A percentile compares a stretch with the other conserved stretches of the same genome.
phyloP scores from a whole-genome alignment of 2,888 invertebrate genomes.

The Lepeophtheirus nordmannii region DNA sequence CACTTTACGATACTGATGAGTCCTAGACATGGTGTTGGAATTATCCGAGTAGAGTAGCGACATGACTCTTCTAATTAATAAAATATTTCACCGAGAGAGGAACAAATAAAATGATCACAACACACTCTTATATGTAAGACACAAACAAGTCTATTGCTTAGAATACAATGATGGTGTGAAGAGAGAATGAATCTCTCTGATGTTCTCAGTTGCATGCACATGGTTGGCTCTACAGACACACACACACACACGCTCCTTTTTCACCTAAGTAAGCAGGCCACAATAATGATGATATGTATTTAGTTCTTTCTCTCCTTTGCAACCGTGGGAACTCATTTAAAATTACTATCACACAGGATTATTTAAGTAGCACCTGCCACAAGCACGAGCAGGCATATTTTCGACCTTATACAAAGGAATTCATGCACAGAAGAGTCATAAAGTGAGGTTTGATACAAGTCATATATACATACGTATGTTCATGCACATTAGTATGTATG shows the following conservation, averaged over 20 bases:
- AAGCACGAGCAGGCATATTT: slow-evolving; percentile 1
- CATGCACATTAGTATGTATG: no score
- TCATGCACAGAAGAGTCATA: no score
- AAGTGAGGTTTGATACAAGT: no score
- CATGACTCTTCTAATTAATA: no score
- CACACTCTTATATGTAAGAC: background rate
- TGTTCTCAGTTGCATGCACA: background rate
- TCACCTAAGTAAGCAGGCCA: slow-evolving; percentile 8
- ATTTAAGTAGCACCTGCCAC: background rate
- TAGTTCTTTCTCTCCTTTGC: slow-evolving; percentile 5
- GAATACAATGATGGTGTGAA: background rate
- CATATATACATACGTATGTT: no score
- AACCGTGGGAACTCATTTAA: slow-evolving; percentile 7
- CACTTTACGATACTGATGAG: slow-evolving; percentile 35
- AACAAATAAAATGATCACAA: no score
- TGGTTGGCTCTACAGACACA: background rate
- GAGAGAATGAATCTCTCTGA: background rate
- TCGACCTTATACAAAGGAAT: no score
- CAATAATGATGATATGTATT: background rate
- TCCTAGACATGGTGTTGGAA: background rate
- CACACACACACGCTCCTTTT: background rate
- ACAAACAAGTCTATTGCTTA: background rate
- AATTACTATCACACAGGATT: background rate
- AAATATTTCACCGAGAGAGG: no score
- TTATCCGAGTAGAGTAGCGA: background rate